phyloP scores from a whole-genome alignment of 2,888 invertebrate species.

The Erannis defoliaria region DNA sequence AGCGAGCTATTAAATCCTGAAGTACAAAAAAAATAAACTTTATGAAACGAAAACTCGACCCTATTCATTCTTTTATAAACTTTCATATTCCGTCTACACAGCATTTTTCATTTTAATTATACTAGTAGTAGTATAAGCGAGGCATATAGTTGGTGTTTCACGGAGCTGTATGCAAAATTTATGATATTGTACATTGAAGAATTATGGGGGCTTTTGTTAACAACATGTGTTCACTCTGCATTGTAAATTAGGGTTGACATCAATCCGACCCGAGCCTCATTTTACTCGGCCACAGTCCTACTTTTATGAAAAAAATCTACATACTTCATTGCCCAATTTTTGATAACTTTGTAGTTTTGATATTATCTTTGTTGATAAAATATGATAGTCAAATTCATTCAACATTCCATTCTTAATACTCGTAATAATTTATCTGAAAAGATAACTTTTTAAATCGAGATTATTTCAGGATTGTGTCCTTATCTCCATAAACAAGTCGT shows the following conservation, averaged over 20 bases:
- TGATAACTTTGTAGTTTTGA: too few relatives aligned
- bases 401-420: too few relatives aligned
- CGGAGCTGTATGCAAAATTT: constrained; percentile 32
- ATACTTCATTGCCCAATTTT: too few relatives aligned
- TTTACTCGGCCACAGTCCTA: not conserved
- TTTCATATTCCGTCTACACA: constrained; percentile 13
- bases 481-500: not conserved
- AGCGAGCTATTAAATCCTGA: constrained; percentile 37
- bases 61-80: constrained; percentile 36
- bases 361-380: too few relatives aligned
- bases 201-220: constrained; percentile 34
- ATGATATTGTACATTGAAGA: constrained; percentile 37
- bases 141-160: constrained; percentile 20
- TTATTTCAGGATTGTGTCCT: not conserved
- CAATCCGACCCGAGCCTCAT: not conserved
- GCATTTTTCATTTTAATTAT: constrained; percentile 16
- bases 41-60: constrained; percentile 37
- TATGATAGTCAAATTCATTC: too few relatives aligned
- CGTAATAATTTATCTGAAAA: not conserved
- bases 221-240: constrained; percentile 28
- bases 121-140: constrained; percentile 13
- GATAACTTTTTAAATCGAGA: too few relatives aligned
- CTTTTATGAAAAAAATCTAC: not conserved
- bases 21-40: constrained; percentile 38
- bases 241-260: constrained; percentile 26